Evolutionary conservation across 2,113 vertebrate species (phyloP), one percentile per base, ranked within the genome.

Genomic region (Poecilia latipinna): DNA sequence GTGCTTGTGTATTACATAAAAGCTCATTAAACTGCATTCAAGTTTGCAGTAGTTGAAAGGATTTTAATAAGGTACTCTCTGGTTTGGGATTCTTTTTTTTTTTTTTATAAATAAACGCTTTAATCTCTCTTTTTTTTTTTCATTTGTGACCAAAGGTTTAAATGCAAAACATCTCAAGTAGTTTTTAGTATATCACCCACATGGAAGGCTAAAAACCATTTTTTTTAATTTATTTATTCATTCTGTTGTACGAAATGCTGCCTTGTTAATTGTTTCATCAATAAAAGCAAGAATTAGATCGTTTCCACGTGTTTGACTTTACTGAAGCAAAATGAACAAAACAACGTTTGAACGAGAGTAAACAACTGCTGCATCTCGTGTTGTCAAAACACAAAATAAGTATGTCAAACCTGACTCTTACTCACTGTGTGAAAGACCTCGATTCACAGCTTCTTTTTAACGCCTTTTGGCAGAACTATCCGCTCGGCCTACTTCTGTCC

Each of bases 401-500:
- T 11, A 17, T 72, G 69, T 61, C 65, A 72, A 68, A 48, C 0
- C 1, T n/a, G 42, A 42, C 37, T 72, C 57, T 77, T 60, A 69
- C 66, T 78, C 57, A 31, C 29, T 70, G 69, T 62, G 26, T 35
- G 60, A 60, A 74, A 62, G 65, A 42, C 71, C 78, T 67, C 66
- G 72, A 65, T 80, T 57, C 57, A 28, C 68, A 61, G 37, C 77
- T 85, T 70, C 54, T 72, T 83, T 85, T 70, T 44, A 42, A 74
- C 72, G 77, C 71, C 70, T 80, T 89, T 86, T 80, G 82, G 76
- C 76, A 77, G 79, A 11, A 17, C 75, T 78, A 62, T 81, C 54
- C 66, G 84, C 83, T 90, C 88, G 88, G 75, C 92, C 94, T 94
- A 93, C 90, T 94, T 94, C 80, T 89, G 78, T 73, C 65, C 65